Evolutionary conservation across 2,113 vertebrate species (phyloP).

Genomic region (Microtus montanus): DNA sequence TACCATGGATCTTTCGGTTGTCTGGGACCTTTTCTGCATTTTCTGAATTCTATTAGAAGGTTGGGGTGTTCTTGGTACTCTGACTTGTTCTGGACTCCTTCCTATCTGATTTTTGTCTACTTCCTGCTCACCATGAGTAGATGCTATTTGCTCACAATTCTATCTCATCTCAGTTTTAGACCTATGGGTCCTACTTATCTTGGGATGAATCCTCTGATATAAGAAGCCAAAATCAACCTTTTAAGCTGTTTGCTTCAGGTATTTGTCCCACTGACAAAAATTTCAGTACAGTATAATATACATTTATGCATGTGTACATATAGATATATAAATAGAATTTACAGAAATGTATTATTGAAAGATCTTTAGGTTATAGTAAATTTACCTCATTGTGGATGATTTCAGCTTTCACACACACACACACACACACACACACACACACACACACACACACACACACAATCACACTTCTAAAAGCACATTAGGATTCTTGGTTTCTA

Average conservation of each 20-base stretch:
- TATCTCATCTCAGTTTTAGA: background rate
- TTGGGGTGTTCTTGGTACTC: too few relatives aligned
- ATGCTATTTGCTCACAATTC: background rate
- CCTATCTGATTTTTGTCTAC: background rate
- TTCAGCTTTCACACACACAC: too few relatives aligned
- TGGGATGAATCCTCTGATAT: background rate
- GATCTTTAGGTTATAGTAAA: background rate
- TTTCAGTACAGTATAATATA: background rate
- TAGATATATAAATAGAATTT: background rate
- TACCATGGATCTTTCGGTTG: background rate
- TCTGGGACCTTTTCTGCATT: background rate
- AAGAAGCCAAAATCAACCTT: background rate
- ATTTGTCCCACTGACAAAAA: background rate
- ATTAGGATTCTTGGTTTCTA: background rate
- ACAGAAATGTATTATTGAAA: background rate
- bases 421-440: too few relatives aligned
- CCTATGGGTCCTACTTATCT: too few relatives aligned
- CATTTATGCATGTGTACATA: background rate
- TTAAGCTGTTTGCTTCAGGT: background rate
- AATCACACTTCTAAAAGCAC: too few relatives aligned
- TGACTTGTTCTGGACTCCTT: background rate
- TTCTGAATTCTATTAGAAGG: background rate
- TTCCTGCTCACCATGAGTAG: background rate
- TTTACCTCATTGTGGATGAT: background rate
- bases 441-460: too few relatives aligned